Base-by-base conservation (phyloP, 2,888 invertebrate species). In the Rhogogaster chlorosoma region DNA sequence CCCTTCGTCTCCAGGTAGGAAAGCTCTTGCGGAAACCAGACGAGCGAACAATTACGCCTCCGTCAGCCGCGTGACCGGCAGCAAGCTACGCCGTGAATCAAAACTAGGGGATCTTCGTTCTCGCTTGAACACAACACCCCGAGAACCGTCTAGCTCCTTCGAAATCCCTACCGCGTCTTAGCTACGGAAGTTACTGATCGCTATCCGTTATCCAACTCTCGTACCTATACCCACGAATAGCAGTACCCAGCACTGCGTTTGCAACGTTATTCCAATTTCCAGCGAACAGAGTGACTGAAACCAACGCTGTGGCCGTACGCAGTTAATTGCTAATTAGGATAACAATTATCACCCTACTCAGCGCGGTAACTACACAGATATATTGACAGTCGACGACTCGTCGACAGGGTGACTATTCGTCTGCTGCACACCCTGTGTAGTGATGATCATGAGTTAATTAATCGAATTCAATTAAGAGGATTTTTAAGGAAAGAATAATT, bases 31-130 rank as follows among this genome's bases (percentile, higher is more conserved):
- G 89, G 86, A 89, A 88, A 89, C 86, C 91, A 91, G 92, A 92
- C 91, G 91, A 91, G 92, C 90, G 92, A 92, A 92, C 93, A 93
- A 93, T 93, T 93, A 93, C 92, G 91, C 91, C 91, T 83, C 92
- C 92, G 92, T 91, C 92, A 92, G 92, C 88, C 89, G 87, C 91
- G 90, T 92, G 92, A 91, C 91, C 92, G 91, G 90, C 88, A 89
- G 89, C 89, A 87, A 88, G 91, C 90, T 90, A 90, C 91, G 92
- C 90, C 91, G 91, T 91, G 92, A 93, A 93, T 93, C 92, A 92
- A 92, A 93, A 92, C 93, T 92, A 93, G 92, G 89, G 86, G 85
- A 84, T 85, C 83, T 64, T 26, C 10, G 67, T 78, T 36, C 78
- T 12, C 49, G 10, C 22, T 15, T 15, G 15, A 29, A n/a, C 36